Base-by-base conservation (phyloP, 2,797 vertebrate genomes). In the Eptatretus atami region DNA sequence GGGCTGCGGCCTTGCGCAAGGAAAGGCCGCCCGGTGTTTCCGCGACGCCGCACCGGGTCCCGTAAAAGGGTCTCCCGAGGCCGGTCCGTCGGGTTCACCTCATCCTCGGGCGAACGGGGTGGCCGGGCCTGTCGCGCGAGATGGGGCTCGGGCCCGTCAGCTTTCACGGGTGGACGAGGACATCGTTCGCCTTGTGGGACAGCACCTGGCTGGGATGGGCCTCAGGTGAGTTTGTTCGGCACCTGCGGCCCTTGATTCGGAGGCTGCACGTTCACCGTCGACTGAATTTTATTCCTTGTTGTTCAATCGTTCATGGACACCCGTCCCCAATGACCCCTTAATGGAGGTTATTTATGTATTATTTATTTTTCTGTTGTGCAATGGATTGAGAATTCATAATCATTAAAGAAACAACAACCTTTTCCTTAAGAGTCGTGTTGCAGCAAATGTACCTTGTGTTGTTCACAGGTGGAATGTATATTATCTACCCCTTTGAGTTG, bases 141-240 rank as follows among this genome's bases (percentile, higher is more conserved):
- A 53, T 19, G 63, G 65, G 53, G 52, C 60, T 13, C 63, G 63
- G 65, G 54, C 25, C 15, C 63, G 63, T 44, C 13, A 63, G 13
- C 57, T 66, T 2, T 25, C 52, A 6, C 65, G 60, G 10, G 63
- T 53, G 12, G 65, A 66, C 31, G 65, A 66, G 65, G 65, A 66
- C 10, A 63, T 66, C 25, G 64, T 66, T 63, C 65, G 65, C 9
- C 63, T 66, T 19, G 63, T 66, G 52, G 65, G 65, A 15, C 65
- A 66, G 11, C 65, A 66, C 53, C 65, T 66, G 6, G 60, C 53
- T 24, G 65, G 65, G 13, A 60, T 66, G 4, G 65, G 65, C 53
- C 63, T 66, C 65, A 64, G 54, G 65, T 66, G 53, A 53, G 65
- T 63, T 53, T 12, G 44, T 11, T 52, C 6, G n/a, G 2, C 9